Conservation (phyloP, 2,113 vertebrate species). For the Eulemur macaco region DNA sequence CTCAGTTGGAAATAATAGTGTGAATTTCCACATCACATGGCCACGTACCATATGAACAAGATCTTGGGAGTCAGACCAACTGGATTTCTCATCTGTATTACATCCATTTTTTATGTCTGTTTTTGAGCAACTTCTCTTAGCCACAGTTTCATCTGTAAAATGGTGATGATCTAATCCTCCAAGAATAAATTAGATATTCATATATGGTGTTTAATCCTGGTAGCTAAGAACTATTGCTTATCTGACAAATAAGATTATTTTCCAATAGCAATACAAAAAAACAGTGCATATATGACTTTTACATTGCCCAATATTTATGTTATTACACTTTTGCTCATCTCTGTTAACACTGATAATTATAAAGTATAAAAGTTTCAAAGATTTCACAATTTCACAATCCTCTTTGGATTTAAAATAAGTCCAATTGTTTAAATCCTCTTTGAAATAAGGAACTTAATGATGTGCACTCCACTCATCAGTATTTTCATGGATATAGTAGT, state of each 20-base stretch:
- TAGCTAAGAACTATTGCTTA: background rate
- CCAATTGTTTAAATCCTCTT: background rate
- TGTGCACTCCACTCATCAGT: background rate
- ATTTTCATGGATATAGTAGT: background rate
- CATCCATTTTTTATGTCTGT: background rate
- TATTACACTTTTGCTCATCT: background rate
- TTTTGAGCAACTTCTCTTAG: slow-evolving; percentile 12
- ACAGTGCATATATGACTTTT: background rate
- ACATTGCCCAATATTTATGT: background rate
- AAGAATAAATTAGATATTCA: background rate
- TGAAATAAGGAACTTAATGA: slow-evolving; percentile 19
- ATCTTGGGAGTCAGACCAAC: background rate
- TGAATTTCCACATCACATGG: background rate
- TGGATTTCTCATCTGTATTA: background rate
- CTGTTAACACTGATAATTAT: background rate
- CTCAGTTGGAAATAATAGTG: background rate
- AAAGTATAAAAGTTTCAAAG: background rate
- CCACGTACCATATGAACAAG: background rate
- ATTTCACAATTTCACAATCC: background rate
- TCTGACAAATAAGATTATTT: slow-evolving; percentile 25
- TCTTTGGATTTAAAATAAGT: background rate
- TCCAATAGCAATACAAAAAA: background rate
- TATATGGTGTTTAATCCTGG: background rate
- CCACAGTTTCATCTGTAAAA: background rate
- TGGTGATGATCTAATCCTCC: background rate